Conservation (phyloP, 2,888 invertebrate genomes). For the Megalurothrips usitatus region DNA sequence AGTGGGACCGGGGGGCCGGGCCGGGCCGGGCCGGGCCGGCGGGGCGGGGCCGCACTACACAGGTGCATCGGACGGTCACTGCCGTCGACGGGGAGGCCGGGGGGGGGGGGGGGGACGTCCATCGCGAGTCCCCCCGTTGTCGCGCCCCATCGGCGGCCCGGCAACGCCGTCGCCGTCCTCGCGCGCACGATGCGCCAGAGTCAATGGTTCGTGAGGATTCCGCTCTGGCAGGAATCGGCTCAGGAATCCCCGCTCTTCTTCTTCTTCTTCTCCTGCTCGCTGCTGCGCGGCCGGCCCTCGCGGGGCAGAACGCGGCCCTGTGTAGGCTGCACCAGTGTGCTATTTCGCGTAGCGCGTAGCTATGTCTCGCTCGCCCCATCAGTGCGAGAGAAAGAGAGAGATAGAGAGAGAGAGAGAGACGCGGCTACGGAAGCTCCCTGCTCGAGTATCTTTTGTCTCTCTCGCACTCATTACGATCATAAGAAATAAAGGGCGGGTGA, state of each 20-base stretch:
- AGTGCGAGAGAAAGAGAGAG: too few species aligned
- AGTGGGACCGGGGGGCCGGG: neutral
- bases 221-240: neutral
- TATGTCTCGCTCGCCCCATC: neutral
- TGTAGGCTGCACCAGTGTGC: neutral
- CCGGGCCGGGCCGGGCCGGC: too few species aligned
- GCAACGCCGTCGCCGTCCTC: neutral
- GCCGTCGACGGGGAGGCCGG: neutral
- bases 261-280: neutral
- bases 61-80: neutral
- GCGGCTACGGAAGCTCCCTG: neutral
- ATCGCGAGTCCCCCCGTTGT: neutral
- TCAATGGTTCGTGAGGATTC: conserved; percentile 16
- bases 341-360: neutral
- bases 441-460: too few species aligned
- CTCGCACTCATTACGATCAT: too few species aligned
- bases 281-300: neutral
- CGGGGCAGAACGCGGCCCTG: neutral
- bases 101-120: neutral
- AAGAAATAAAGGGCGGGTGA: too few species aligned
- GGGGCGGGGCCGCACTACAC: too few species aligned
- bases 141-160: neutral
- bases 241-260: neutral
- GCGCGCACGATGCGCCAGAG: neutral
- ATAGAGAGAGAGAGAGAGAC: neutral